phyloP scores from a whole-genome alignment of 2,113 vertebrate genomes.

The Collichthys lucidus region DNA sequence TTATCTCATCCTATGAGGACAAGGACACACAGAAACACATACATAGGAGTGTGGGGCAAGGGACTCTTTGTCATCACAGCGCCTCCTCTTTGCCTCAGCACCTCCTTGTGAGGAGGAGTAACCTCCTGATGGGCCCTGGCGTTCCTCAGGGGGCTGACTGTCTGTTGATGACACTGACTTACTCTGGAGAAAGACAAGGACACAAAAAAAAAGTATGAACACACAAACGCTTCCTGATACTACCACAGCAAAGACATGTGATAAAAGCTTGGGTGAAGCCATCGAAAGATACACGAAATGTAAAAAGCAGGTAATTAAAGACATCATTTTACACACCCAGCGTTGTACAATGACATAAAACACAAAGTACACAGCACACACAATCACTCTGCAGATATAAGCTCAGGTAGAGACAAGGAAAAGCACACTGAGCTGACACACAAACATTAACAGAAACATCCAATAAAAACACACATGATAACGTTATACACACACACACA shows the following conservation, averaged over 20 bases:
- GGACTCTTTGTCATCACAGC: conserved; percentile 91
- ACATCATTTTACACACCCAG: conserved; percentile 2
- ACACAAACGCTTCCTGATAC: not conserved
- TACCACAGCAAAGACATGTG: not conserved
- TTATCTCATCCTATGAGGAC: not conserved
- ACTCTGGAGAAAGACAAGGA: conserved; percentile 73
- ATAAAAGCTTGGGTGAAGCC: not conserved
- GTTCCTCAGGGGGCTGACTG: conserved; percentile 86
- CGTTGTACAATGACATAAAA: conserved; percentile 11
- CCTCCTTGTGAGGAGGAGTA: conserved; percentile 85
- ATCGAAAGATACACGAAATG: not conserved
- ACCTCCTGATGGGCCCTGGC: conserved; percentile 88
- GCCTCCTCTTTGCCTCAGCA: conserved; percentile 90
- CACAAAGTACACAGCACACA: conserved; percentile 9
- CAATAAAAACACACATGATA: conserved; percentile 20
- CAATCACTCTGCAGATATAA: conserved; percentile 17
- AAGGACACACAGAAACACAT: conserved; percentile 46
- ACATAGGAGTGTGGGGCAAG: conserved; percentile 88
- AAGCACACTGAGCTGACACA: not conserved
- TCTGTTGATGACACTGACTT: conserved; percentile 87
- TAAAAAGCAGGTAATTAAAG: not conserved
- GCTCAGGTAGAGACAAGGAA: conserved; percentile 6
- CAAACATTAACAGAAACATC: conserved; percentile 5
- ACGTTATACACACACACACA: conserved; percentile 9
- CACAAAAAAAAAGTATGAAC: conserved; percentile 17